Conservation (phyloP, 1,140 invertebrate species). For the Sycophaga agraensis region DNA sequence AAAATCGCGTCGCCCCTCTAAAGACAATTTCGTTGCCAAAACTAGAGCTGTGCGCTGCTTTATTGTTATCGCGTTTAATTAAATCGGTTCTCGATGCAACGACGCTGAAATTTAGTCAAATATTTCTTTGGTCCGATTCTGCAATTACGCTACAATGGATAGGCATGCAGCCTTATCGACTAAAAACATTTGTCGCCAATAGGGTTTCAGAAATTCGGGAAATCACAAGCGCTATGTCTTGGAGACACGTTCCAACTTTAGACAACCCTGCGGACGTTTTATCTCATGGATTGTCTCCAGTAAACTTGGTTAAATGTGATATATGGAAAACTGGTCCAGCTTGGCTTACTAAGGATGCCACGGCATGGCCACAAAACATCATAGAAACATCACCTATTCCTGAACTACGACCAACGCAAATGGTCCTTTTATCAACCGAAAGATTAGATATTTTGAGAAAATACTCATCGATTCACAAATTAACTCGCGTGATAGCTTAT, state of each 20-base stretch:
- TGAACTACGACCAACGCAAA: background rate
- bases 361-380: background rate
- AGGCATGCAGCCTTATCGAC: background rate
- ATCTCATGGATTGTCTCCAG: background rate
- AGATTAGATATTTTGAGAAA: background rate
- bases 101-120: background rate
- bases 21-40: conserved; percentile 15
- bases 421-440: background rate
- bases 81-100: background rate
- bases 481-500: background rate
- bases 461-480: background rate
- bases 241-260: background rate
- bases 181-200: background rate
- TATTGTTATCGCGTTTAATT: background rate
- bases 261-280: conserved; percentile 4
- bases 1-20: conserved; percentile 8
- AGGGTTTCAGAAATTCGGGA: background rate
- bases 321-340: background rate
- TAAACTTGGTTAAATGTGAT: background rate
- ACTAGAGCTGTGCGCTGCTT: conserved; percentile 21
- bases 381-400: background rate
- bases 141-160: conserved; percentile 3
- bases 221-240: background rate
- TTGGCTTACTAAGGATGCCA: background rate
- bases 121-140: conserved; percentile 13